Conservation (phyloP, 1,140 invertebrate genomes). For the Microplitis demolitor region DNA sequence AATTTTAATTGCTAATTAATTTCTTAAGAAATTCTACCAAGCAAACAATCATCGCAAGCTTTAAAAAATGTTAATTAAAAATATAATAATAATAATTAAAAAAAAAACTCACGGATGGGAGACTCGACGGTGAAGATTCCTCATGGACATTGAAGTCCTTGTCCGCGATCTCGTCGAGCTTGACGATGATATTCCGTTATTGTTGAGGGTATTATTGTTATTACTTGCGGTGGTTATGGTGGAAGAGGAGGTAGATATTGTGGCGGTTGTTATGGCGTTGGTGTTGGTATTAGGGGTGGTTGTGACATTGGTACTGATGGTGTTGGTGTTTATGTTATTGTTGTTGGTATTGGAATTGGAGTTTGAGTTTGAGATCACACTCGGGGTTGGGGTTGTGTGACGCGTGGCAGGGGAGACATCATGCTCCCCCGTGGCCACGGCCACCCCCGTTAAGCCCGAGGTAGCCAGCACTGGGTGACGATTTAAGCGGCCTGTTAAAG, state of each 20-base stretch:
- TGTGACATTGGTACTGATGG: no score
- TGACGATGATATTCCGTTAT: conserved; percentile 15
- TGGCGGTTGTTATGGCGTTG: no score
- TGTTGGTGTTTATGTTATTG: no score
- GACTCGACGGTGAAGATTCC: conserved; percentile 57
- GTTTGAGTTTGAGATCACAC: conserved; percentile 35
- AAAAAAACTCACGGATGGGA: conserved; percentile 58
- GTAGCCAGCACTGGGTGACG: conserved; percentile 38
- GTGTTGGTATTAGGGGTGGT: no score
- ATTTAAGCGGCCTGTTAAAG: conserved; percentile 48
- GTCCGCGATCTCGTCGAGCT: conserved; percentile 40
- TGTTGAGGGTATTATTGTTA: background rate
- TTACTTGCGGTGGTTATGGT: no score
- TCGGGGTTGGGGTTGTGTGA: conserved; percentile 40
- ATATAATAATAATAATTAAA: background rate
- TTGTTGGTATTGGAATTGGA: no score
- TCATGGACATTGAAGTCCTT: conserved; percentile 53
- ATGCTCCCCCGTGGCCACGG: conserved; percentile 41
- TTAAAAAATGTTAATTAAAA: background rate
- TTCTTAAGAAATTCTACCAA: no score
- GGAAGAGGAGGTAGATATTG: no score
- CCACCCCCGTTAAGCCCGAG: conserved; percentile 37
- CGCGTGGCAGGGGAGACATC: conserved; percentile 42
- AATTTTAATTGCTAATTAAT: no score
- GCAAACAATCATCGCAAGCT: background rate